Percentiles rank a stretch among this genome's conserved stretches.
Evolutionary conservation across 2,113 vertebrate genomes (phyloP).

Genomic region (Donacobius atricapilla): DNA sequence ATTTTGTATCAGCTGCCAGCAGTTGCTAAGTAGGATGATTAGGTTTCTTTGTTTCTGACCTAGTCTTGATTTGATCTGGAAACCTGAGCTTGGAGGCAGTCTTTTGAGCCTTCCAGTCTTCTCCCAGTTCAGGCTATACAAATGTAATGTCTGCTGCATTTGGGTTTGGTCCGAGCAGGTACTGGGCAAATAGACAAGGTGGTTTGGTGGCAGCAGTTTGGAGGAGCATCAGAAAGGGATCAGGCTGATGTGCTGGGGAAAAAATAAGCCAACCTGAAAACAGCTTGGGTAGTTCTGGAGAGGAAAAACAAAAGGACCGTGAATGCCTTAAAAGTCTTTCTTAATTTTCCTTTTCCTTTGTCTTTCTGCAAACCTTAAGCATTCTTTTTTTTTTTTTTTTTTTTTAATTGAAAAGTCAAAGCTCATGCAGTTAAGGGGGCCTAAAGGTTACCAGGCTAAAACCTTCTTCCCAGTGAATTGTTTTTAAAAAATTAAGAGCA

Average conservation of each 20-base stretch:
- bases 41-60: background rate
- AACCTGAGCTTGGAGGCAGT: background rate
- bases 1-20: background rate
- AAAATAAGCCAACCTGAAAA: background rate
- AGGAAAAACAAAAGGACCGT: background rate
- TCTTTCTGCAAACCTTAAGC: background rate
- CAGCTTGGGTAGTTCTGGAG: background rate
- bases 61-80: background rate
- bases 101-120: background rate
- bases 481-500: background rate
- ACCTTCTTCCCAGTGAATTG: background rate
- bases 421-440: background rate
- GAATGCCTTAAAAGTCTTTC: background rate
- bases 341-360: background rate
- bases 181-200: background rate
- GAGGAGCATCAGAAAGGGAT: background rate
- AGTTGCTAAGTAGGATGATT: background rate
- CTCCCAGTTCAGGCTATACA: background rate
- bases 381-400: background rate
- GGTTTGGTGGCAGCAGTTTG: background rate
- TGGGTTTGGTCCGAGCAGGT: background rate
- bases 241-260: background rate
- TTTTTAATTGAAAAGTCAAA: background rate
- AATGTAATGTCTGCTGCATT: fast-evolving
- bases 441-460: background rate